phyloP scores from a whole-genome alignment of 2,113 vertebrate species.

The Gnathonemus echidnorhynchus region DNA sequence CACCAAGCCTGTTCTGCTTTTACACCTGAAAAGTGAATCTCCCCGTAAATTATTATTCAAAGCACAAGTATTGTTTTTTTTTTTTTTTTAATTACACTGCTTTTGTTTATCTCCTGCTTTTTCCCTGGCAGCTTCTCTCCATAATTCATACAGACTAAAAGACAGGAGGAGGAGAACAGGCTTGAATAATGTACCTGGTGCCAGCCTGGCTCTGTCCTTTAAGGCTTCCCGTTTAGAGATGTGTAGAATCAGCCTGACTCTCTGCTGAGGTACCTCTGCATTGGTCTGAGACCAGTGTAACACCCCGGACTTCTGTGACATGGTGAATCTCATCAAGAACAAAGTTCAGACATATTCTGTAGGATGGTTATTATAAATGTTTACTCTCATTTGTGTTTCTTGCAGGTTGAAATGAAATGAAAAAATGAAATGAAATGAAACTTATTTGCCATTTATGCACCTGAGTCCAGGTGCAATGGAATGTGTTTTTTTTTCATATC shows the following conservation, averaged over 20 bases:
- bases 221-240: background rate
- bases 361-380: background rate
- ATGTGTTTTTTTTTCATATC: background rate
- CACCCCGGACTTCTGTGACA: background rate
- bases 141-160: background rate
- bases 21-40: background rate
- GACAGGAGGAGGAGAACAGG: background rate
- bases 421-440: background rate
- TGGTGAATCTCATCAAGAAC: background rate
- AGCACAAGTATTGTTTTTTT: background rate
- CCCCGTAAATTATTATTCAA: background rate
- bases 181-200: background rate
- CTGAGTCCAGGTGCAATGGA: background rate
- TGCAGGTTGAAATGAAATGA: background rate
- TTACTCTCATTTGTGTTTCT: background rate
- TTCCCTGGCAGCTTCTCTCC: background rate
- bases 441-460: background rate
- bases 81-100: background rate
- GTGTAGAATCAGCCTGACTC: background rate
- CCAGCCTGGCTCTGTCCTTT: background rate
- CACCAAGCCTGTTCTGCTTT: background rate
- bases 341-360: background rate
- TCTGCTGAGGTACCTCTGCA: background rate
- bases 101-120: background rate
- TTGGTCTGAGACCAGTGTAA: background rate